A percentile compares a stretch with the other conserved stretches of the same genome.
Conservation (phyloP, 2,113 vertebrate species). For the Hippolais icterina region DNA sequence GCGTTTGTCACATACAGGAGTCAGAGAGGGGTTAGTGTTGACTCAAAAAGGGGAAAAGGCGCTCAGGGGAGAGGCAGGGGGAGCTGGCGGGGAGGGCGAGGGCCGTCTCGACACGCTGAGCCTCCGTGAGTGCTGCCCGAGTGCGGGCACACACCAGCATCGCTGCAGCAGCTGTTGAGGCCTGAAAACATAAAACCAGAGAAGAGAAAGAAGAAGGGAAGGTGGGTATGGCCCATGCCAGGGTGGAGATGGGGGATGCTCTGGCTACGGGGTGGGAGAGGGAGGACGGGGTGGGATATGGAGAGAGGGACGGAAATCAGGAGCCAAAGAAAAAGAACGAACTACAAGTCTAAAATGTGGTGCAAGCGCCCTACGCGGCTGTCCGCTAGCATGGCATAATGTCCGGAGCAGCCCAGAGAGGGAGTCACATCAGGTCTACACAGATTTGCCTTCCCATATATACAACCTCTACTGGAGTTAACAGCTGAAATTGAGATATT, state of each 20-base stretch:
- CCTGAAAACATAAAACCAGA: conserved; percentile 50
- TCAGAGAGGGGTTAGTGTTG: conserved; percentile 65
- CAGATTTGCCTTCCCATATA: conserved; percentile 74
- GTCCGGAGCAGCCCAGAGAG: conserved; percentile 73
- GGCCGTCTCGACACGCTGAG: conserved; percentile 40
- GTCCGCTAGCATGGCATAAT: conserved; percentile 72
- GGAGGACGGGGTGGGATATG: conserved; percentile 34
- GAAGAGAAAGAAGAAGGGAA: conserved; percentile 60
- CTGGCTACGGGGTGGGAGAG: conserved; percentile 58
- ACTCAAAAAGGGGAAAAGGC: conserved; percentile 38
- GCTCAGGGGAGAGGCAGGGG: neutral
- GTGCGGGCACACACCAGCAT: neutral
- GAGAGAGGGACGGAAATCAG: conserved; percentile 53
- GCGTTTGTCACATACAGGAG: conserved; percentile 68
- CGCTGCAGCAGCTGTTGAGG: conserved; percentile 19
- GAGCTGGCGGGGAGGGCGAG: conserved; percentile 13
- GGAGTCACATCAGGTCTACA: conserved; percentile 75
- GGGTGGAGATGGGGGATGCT: conserved; percentile 40
- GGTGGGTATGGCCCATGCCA: conserved; percentile 48
- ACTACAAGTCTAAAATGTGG: conserved; percentile 73
- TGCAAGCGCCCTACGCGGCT: conserved; percentile 70
- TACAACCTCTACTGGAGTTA: conserved; percentile 74
- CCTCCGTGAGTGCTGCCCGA: conserved; percentile 7
- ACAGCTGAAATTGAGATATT: conserved; percentile 71
- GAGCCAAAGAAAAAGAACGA: conserved; percentile 68